phyloP scores from a whole-genome alignment of 2,113 vertebrate species.

The Circaetus gallicus region DNA sequence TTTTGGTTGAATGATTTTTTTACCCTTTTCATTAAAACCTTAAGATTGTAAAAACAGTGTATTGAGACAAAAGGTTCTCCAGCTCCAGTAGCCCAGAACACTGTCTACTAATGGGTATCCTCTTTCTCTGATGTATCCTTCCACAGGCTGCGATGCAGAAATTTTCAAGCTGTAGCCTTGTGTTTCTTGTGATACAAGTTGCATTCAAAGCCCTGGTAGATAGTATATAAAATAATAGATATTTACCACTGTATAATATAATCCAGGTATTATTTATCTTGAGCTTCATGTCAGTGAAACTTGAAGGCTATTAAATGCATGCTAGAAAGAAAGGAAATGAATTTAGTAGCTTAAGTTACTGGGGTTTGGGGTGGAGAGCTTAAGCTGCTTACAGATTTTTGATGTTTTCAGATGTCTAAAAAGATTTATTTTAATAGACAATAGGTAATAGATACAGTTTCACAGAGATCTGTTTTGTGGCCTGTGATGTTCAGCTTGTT shows the following conservation, averaged over 20 bases:
- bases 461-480: background rate
- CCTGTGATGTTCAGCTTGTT: background rate
- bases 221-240: background rate
- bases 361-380: background rate
- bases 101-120: background rate
- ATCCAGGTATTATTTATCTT: background rate
- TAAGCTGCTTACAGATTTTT: background rate
- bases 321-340: background rate
- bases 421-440: background rate
- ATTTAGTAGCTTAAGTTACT: background rate
- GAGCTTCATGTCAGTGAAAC: background rate
- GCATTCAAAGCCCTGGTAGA: background rate
- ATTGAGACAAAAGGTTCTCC: background rate
- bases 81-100: background rate
- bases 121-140: background rate
- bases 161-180: background rate
- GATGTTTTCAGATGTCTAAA: background rate
- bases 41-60: background rate
- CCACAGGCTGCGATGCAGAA: background rate
- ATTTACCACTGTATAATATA: background rate
- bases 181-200: background rate
- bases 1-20: background rate
- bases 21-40: background rate
- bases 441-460: background rate
- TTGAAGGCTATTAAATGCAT: background rate